A percentile compares a stretch with the other conserved stretches of the same genome.
These are phyloP conservation scores for Tragelaphus eurycerus DNA, from an alignment of 2,797 vertebrate species.

Conservation along the genomic window DNA sequence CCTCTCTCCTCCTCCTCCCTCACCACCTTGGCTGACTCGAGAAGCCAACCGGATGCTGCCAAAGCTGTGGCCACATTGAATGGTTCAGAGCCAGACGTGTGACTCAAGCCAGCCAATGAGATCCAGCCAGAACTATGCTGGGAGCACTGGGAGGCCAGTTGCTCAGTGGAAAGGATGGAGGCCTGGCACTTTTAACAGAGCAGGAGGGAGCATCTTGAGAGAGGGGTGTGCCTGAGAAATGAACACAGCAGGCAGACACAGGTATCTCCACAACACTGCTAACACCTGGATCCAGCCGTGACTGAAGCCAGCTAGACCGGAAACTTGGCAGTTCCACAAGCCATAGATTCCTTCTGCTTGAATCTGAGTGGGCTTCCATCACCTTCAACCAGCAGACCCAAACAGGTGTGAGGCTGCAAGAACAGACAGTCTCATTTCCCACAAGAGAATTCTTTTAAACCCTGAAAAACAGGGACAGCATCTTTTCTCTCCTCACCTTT, in stretches of 20 bases:
- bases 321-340: neutral
- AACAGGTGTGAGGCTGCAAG: neutral
- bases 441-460: neutral
- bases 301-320: neutral
- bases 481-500: neutral
- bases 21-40: neutral
- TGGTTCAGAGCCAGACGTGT: neutral
- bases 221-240: neutral
- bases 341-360: neutral
- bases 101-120: neutral
- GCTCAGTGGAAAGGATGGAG: neutral
- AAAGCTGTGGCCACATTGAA: neutral
- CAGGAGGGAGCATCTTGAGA: neutral
- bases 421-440: neutral
- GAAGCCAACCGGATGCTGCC: neutral
- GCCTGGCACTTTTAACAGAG: neutral
- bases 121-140: neutral
- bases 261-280: neutral
- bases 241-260: neutral
- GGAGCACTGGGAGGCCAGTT: neutral
- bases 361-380: neutral
- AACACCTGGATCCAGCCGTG: neutral
- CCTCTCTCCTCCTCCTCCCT: neutral
- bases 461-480: neutral
- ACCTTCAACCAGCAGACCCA: neutral